Evolutionary conservation across 30 jellyfish, hydroid and myxozoan genomes (phyloP).

Genomic region (Chrysaora quinquecirrha): DNA sequence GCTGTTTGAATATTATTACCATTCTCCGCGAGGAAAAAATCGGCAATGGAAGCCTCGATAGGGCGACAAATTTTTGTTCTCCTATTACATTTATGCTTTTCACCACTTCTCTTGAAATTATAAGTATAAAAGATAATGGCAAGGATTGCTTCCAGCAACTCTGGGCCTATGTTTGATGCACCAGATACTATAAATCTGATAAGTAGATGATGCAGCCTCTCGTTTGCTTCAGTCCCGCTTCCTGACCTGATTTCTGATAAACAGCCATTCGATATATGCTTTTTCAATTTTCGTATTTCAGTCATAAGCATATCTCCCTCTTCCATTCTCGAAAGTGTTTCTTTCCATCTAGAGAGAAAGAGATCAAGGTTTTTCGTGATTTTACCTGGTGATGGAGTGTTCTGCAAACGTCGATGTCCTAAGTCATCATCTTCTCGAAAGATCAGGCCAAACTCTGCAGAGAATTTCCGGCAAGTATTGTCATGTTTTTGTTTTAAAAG

Average conservation of each 20-base stretch:
- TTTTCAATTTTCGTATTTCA: neutral
- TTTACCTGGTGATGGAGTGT: neutral
- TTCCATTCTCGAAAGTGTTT: neutral
- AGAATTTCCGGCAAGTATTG: neutral
- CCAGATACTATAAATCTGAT: neutral
- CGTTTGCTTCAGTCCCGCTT: neutral
- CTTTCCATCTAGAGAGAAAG: neutral
- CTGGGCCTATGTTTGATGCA: neutral
- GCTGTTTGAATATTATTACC: neutral
- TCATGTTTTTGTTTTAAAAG: neutral
- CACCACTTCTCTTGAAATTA: neutral
- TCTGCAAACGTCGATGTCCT: neutral
- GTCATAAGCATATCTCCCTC: no score
- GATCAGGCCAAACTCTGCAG: neutral
- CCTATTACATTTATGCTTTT: neutral
- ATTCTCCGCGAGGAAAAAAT: neutral
- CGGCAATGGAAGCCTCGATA: neutral
- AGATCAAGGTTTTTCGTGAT: neutral
- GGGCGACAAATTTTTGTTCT: neutral
- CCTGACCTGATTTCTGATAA: neutral
- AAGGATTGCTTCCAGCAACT: neutral
- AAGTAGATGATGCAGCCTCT: neutral
- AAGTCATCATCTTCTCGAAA: neutral
- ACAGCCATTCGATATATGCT: conserved; percentile 2
- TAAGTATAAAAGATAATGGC: neutral